Percentiles rank a stretch among this genome's conserved stretches.
Conservation (phyloP, 2,113 vertebrate species). For the Chloroceryle aenea region DNA sequence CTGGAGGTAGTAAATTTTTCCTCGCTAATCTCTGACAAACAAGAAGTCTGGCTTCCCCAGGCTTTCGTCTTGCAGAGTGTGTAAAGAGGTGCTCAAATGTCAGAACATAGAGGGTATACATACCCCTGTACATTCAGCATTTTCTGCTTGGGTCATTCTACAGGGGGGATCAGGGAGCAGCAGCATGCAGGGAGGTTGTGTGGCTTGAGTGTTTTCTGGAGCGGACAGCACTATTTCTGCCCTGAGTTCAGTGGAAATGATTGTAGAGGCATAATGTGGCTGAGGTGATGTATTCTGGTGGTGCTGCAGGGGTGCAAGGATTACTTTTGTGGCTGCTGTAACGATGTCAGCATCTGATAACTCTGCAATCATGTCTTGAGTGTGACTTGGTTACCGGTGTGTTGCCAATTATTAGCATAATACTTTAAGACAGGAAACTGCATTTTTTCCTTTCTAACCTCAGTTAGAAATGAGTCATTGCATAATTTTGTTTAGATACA, state of each 20-base stretch:
- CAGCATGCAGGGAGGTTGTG: background rate
- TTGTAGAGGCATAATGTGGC: background rate
- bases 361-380: rapidly evolving
- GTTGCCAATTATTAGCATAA: background rate
- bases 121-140: rapidly evolving
- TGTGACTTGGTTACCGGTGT: background rate
- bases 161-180: background rate
- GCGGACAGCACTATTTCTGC: background rate
- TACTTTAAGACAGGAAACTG: background rate
- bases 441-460: background rate
- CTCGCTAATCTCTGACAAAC: background rate
- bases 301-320: background rate
- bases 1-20: background rate
- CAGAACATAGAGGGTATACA: background rate
- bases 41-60: background rate
- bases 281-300: background rate
- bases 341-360: background rate
- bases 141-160: background rate
- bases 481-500: background rate
- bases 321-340: background rate
- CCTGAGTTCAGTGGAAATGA: background rate
- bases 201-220: background rate
- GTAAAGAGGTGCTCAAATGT: background rate
- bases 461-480: background rate
- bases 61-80: background rate